Base-by-base conservation (phyloP, 2,113 vertebrate genomes). In the Hydrochoerus hydrochaeris region DNA sequence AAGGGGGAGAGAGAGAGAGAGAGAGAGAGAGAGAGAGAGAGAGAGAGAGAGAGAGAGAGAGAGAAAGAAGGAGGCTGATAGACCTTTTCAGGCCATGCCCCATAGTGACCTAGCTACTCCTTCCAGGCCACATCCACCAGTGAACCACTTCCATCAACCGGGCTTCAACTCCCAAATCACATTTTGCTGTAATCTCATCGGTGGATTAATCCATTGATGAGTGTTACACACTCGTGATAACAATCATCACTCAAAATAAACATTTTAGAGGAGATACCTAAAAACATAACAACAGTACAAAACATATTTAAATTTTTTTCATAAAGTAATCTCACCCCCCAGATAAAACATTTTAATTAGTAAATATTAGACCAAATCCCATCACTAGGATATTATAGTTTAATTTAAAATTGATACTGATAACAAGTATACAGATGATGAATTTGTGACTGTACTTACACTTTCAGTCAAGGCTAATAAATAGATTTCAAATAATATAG, bases 281-380 rank as follows among this genome's bases (percentile, higher is more conserved):
- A 44, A 77, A 17, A 26, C 26, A 30, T 16, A 16, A 46, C 12
- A 46, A 46, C 26, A 30, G 13, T 46, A 38, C 60, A 81, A 93
- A 95, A 75, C 7, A 86, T 57, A 62, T 24, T 90, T 94, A 26
- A 26, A 58, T 30, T 86, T 88, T 62, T 96, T 96, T 58, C 44
- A 95, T 63, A 24, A 91, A 95, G 41, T 91, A 89, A 81, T 71
- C 3, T 62, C n/a, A 78, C 93, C 96, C 7, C 28, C 35, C 95
- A 35, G 22, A 19, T 91, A 87, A 35, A 35, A 38, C 93, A 89
- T 89, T 94, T 97, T 67, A 95, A 67, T 88, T 93, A 97, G 71
- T 91, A 58, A 91, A 26, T 91, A 80, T 96, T 97, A 87, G 95
- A 80, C 78, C 82, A 96, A 95, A 96, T 90, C 91, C 17, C 78